A percentile compares a stretch with the other conserved stretches of the same genome.
phyloP scores from a whole-genome alignment of 2,113 vertebrate species.

The Petrocephalus zakoni region DNA sequence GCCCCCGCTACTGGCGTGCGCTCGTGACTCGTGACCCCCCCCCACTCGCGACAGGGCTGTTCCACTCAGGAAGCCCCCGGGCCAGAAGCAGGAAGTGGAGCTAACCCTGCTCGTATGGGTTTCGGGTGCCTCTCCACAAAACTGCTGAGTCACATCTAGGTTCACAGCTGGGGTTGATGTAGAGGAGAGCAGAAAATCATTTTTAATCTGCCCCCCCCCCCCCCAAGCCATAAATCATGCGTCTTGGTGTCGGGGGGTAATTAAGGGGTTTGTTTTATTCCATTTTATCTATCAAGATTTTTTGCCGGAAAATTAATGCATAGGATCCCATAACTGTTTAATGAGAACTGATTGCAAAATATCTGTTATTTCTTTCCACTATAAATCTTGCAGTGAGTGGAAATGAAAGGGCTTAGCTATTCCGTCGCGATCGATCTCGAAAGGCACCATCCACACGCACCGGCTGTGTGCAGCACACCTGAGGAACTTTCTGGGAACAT shows the following conservation, averaged over 20 bases:
- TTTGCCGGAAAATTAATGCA: neutral
- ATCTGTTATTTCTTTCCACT: constrained; percentile 1
- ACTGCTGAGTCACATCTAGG: neutral
- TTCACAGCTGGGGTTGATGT: too few species aligned
- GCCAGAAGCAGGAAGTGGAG: neutral
- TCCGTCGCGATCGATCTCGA: neutral
- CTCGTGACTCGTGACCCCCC: neutral
- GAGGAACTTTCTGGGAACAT: neutral
- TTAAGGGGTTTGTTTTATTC: constrained; percentile 4
- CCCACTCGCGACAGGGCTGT: neutral
- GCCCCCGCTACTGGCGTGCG: neutral
- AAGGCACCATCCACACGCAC: neutral
- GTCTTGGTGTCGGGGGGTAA: neutral
- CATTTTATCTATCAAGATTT: constrained; percentile 6
- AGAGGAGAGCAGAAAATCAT: neutral
- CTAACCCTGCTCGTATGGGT: neutral
- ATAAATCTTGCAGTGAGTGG: constrained; percentile 8
- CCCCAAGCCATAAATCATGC: neutral
- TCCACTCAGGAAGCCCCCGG: neutral
- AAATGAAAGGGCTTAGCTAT: neutral
- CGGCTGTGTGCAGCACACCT: neutral
- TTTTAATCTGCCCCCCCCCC: neutral
- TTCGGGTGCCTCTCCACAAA: neutral
- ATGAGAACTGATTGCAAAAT: constrained; percentile 14
- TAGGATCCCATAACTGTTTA: constrained; percentile 6